phyloP scores from a whole-genome alignment of 2,888 invertebrate species.

The Polydesmus complanatus region DNA sequence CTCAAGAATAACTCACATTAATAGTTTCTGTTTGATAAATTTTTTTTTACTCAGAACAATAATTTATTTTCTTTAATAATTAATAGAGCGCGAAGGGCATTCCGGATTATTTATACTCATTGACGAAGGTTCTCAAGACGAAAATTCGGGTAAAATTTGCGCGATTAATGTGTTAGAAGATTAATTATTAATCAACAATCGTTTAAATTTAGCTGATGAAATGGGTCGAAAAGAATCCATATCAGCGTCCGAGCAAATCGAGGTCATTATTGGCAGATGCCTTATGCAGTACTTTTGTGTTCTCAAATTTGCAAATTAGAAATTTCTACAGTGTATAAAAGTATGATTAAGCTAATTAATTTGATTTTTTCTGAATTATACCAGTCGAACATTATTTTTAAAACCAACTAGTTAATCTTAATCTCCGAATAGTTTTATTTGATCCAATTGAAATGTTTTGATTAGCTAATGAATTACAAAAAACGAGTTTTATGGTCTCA shows the following conservation, averaged over 20 bases:
- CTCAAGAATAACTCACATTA: neutral
- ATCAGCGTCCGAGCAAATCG: conserved; percentile 16
- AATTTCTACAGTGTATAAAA: no score
- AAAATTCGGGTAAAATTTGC: conserved; percentile 11
- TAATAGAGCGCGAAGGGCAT: conserved; percentile 14
- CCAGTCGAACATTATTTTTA: no score
- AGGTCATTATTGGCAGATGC: conserved; percentile 12
- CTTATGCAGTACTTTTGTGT: no score
- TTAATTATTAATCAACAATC: neutral
- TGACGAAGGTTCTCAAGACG: conserved; percentile 19
- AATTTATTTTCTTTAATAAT: neutral
- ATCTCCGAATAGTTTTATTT: no score
- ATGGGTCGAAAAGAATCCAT: conserved; percentile 9
- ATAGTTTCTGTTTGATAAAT: neutral
- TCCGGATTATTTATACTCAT: conserved; percentile 19
- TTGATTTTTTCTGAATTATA: no score
- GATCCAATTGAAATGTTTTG: no score
- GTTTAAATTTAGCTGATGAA: conserved; percentile 7
- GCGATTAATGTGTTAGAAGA: neutral
- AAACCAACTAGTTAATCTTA: no score
- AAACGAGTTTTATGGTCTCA: no score
- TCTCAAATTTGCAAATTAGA: no score
- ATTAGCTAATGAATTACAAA: no score
- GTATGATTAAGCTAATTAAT: no score
- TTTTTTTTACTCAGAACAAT: neutral